A percentile compares a stretch with the other conserved stretches of the same genome.
Evolutionary conservation across 2,888 invertebrate species (phyloP).

Genomic region (Tridacna gigas): DNA sequence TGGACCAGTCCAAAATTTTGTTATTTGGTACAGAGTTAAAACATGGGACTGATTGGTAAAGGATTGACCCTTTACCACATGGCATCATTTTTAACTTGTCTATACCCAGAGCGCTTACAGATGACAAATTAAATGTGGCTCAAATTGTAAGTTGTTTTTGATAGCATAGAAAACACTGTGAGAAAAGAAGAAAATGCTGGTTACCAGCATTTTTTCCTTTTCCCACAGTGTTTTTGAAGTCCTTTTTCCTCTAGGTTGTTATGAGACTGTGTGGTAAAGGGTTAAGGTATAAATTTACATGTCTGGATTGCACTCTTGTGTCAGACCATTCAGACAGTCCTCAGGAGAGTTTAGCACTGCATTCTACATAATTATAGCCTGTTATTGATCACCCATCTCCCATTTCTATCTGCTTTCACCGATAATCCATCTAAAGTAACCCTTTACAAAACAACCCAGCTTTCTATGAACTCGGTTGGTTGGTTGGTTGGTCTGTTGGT

Average conservation of each 20-base stretch:
- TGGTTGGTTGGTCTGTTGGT: no score
- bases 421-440: no score
- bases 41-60: not conserved
- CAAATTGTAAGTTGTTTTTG: not conserved
- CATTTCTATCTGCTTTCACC: no score
- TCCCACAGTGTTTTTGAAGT: not conserved
- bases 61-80: not conserved
- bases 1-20: no score
- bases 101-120: not conserved
- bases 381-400: no score
- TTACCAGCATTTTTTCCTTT: slow-evolving; percentile 13
- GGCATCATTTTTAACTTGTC: not conserved
- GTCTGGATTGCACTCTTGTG: no score
- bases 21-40: no score
- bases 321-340: no score
- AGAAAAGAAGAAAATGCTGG: slow-evolving; percentile 1
- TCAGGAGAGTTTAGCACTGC: no score
- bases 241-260: not conserved
- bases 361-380: no score
- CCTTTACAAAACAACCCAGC: no score
- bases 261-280: not conserved
- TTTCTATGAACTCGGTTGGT: no score
- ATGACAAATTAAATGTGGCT: not conserved
- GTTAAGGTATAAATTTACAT: not conserved
- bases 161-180: not conserved